phyloP scores from a whole-genome alignment of 30 jellyfish, hydroid and myxozoan species.

The Rhopilema esculentum region DNA sequence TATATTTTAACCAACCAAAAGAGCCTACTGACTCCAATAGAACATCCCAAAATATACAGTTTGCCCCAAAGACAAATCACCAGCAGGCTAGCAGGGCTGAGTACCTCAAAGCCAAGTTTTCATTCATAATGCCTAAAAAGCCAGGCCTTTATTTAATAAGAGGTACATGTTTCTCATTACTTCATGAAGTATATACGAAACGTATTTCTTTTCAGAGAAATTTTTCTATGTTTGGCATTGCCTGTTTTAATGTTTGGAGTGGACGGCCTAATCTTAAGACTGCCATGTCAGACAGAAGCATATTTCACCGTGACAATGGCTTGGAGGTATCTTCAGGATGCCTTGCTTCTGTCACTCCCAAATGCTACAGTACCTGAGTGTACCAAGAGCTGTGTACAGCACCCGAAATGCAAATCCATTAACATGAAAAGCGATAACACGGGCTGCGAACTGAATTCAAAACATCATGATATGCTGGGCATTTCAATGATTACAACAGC shows the following conservation, averaged over 20 bases:
- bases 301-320: not conserved
- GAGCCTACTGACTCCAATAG: too few relatives aligned
- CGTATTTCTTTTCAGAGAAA: not conserved
- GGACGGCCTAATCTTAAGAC: conserved; percentile 1
- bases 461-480: not conserved
- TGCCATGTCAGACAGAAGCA: conserved; percentile 25
- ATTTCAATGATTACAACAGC: not conserved
- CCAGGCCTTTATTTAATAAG: too few relatives aligned
- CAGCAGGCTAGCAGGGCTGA: too few relatives aligned
- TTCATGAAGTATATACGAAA: not conserved
- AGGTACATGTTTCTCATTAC: not conserved
- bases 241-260: not conserved
- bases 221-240: not conserved
- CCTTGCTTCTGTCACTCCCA: not conserved
- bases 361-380: not conserved
- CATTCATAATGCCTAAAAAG: too few relatives aligned
- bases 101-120: too few relatives aligned
- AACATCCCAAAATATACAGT: too few relatives aligned
- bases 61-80: too few relatives aligned
- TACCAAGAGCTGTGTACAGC: not conserved
- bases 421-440: not conserved
- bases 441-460: conserved; percentile 9
- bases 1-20: too few relatives aligned
- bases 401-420: conserved; percentile 7
- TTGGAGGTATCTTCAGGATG: not conserved